Evolutionary conservation across 2,797 vertebrate species (phyloP).

Genomic region (Anguilla obscura): DNA sequence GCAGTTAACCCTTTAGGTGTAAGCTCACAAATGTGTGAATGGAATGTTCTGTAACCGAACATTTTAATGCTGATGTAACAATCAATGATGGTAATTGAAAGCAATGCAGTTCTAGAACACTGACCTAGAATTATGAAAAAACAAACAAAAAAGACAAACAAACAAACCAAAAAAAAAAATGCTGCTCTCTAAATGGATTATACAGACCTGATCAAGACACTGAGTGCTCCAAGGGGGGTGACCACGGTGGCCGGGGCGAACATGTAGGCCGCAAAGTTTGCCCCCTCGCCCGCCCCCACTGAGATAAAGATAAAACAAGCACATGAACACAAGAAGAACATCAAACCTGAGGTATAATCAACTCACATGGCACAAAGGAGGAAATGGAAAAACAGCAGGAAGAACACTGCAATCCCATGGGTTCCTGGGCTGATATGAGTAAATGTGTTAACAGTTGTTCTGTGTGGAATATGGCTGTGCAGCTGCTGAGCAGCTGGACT

Average conservation of each 20-base stretch:
- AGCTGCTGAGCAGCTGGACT: too few relatives aligned
- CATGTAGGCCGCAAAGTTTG: slow-evolving; percentile 92
- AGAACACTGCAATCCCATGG: not conserved
- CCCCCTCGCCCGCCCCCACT: slow-evolving; percentile 92
- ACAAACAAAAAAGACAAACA: not conserved
- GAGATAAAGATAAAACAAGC: slow-evolving; percentile 49
- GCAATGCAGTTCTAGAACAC: too few relatives aligned
- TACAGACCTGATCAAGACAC: slow-evolving; percentile 86
- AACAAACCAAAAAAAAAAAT: not conserved
- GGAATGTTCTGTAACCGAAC: too few relatives aligned
- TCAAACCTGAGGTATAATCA: not conserved
- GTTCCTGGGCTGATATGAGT: not conserved
- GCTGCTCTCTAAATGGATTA: not conserved
- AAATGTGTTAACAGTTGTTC: not conserved
- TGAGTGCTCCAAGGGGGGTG: slow-evolving; percentile 89
- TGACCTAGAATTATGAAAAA: too few relatives aligned
- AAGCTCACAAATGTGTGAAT: too few relatives aligned
- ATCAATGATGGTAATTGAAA: too few relatives aligned
- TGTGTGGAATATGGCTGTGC: not conserved
- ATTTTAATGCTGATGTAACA: too few relatives aligned
- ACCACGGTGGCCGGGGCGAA: slow-evolving; percentile 93
- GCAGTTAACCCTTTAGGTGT: too few relatives aligned
- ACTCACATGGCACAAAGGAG: not conserved
- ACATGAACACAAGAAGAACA: not conserved
- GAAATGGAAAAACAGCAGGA: not conserved